Percentiles rank a stretch among this genome's conserved stretches.
These are phyloP conservation scores for Paraescarpia echinospica DNA, from an alignment of 1,140 invertebrate species.

Conservation along the genomic window DNA sequence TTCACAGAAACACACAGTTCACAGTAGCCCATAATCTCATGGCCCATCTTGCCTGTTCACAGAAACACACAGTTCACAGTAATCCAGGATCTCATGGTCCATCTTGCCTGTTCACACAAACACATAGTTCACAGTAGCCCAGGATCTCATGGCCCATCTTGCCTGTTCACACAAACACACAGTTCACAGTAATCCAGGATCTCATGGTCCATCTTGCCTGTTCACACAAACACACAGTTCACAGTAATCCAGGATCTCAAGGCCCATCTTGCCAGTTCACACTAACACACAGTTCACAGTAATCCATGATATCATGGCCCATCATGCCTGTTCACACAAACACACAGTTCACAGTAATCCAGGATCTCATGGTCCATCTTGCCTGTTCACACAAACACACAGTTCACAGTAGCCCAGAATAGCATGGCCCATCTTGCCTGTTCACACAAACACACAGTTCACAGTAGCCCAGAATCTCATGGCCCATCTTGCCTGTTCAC, in stretches of 20 bases:
- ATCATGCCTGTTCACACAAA: neutral
- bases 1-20: neutral
- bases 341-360: neutral
- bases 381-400: neutral
- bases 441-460: neutral
- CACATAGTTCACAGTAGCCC: neutral
- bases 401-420: neutral
- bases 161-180: neutral
- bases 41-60: neutral
- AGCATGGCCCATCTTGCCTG: neutral
- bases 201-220: neutral
- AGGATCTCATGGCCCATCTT: neutral
- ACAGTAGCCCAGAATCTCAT: neutral
- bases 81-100: neutral
- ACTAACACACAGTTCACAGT: neutral
- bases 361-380: neutral
- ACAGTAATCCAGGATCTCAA: neutral
- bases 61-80: neutral
- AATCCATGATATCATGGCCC: neutral
- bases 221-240: neutral
- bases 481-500: neutral
- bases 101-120: neutral
- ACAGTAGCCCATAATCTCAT: neutral
- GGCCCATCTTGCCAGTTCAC: neutral
- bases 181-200: neutral